Conservation (phyloP, 2,113 vertebrate species). For the Ciconia boyciana region DNA sequence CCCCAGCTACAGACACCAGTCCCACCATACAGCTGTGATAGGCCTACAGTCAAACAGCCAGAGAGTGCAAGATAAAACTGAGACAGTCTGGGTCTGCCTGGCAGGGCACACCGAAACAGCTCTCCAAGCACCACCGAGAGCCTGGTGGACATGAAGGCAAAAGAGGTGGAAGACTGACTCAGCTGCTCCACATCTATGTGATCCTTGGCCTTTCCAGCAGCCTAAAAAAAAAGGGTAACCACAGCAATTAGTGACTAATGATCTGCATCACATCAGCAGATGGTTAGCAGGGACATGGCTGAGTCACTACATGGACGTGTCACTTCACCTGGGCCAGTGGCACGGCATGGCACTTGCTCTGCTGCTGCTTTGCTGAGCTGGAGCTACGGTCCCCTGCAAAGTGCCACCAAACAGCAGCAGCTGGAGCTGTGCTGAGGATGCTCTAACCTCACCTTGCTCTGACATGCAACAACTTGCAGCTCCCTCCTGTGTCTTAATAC, state of each 20-base stretch:
- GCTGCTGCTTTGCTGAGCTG: neutral
- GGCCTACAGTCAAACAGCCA: neutral
- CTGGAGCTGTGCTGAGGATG: neutral
- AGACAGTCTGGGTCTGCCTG: neutral
- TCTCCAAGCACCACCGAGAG: neutral
- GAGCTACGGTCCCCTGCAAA: neutral
- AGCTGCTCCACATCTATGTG: neutral
- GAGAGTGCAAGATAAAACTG: neutral
- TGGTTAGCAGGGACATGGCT: neutral
- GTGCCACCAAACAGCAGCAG: neutral
- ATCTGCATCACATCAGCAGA: neutral
- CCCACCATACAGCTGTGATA: neutral
- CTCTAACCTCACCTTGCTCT: neutral
- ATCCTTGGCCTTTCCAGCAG: conserved; percentile 6
- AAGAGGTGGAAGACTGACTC: neutral
- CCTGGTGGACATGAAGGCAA: neutral
- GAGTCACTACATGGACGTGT: neutral
- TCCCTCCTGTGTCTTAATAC: neutral
- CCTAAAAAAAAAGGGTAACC: neutral
- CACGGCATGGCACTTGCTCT: neutral
- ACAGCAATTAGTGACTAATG: conserved; percentile 35
- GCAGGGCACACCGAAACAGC: neutral
- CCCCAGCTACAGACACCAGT: neutral
- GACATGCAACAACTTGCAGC: neutral
- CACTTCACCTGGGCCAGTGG: neutral